These are phyloP conservation scores for Pollenia angustigena DNA, from an alignment of 2,888 invertebrate genomes.

Conservation along the genomic window DNA sequence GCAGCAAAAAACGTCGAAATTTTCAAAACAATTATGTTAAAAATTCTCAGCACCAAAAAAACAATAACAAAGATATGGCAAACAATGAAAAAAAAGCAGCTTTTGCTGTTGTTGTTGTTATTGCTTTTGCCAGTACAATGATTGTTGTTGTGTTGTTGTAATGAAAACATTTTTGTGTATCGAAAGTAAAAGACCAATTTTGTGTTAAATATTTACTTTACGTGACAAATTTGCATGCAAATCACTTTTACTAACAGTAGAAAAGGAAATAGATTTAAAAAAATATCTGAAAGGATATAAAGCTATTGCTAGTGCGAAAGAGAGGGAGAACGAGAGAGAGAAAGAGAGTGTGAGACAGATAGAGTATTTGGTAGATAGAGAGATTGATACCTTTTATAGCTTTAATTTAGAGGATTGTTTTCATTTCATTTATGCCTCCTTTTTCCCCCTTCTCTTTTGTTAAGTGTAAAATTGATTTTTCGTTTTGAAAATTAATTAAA, in stretches of 20 bases:
- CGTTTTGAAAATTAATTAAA: slow-evolving; percentile 53
- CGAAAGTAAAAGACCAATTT: slow-evolving; percentile 66
- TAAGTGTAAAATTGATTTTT: slow-evolving; percentile 42
- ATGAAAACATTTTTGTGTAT: slow-evolving; percentile 55
- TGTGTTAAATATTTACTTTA: slow-evolving; percentile 74
- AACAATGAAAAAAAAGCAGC: neutral
- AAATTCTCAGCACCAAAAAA: neutral
- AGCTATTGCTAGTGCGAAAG: neutral
- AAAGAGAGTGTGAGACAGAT: neutral
- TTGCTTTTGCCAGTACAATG: neutral
- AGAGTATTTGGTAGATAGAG: neutral
- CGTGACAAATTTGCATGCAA: slow-evolving; percentile 76
- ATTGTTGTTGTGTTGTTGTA: slow-evolving; percentile 40
- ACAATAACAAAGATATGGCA: neutral
- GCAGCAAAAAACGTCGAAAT: neutral
- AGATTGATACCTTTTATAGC: slow-evolving; percentile 31
- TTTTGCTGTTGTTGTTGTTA: slow-evolving; percentile 1
- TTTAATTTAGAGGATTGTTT: slow-evolving; percentile 38
- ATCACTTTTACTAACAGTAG: slow-evolving; percentile 71
- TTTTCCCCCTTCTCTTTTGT: neutral
- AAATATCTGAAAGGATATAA: neutral
- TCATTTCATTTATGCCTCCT: neutral
- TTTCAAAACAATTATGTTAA: neutral
- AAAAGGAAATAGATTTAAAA: slow-evolving; percentile 22
- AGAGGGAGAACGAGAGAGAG: neutral